phyloP scores from a whole-genome alignment of 2,113 vertebrate genomes.

The Oncorhynchus nerka region DNA sequence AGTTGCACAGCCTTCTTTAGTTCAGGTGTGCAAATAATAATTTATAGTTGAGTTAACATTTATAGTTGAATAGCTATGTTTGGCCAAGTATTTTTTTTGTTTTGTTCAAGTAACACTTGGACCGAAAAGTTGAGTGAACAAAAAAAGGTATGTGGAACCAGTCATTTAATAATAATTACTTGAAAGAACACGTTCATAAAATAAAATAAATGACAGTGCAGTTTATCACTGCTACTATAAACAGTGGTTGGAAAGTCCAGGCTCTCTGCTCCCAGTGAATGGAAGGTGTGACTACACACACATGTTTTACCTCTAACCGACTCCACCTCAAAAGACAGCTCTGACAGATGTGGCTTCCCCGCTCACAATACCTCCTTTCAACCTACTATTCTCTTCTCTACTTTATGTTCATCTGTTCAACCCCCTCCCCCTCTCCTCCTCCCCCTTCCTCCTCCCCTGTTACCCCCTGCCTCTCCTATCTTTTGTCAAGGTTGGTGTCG shows the following conservation, averaged over 20 bases:
- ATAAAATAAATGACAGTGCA: too few relatives aligned
- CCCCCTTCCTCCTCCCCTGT: background rate
- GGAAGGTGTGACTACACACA: slow-evolving; percentile 23
- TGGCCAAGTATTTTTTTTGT: too few relatives aligned
- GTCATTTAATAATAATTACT: too few relatives aligned
- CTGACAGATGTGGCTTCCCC: slow-evolving; percentile 38
- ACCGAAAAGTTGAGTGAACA: too few relatives aligned
- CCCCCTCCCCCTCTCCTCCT: background rate
- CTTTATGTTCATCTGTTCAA: slow-evolving; percentile 42
- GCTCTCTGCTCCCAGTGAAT: slow-evolving; percentile 5
- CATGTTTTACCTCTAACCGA: slow-evolving; percentile 12
- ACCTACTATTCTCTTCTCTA: slow-evolving; percentile 40
- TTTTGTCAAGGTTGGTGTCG: slow-evolving; percentile 28
- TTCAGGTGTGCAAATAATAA: too few relatives aligned
- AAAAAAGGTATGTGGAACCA: too few relatives aligned
- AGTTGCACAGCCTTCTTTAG: too few relatives aligned
- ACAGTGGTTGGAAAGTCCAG: background rate
- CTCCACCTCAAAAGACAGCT: slow-evolving; percentile 46
- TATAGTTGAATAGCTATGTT: too few relatives aligned
- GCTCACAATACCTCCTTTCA: slow-evolving; percentile 52
- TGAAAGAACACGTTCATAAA: too few relatives aligned
- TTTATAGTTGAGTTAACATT: too few relatives aligned
- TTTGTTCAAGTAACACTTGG: too few relatives aligned
- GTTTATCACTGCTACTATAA: slow-evolving; percentile 1
- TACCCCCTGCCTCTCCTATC: background rate